A percentile compares a stretch with the other conserved stretches of the same genome.
Evolutionary conservation across 2,888 invertebrate species (phyloP).

Genomic region (Belgica antarctica): DNA sequence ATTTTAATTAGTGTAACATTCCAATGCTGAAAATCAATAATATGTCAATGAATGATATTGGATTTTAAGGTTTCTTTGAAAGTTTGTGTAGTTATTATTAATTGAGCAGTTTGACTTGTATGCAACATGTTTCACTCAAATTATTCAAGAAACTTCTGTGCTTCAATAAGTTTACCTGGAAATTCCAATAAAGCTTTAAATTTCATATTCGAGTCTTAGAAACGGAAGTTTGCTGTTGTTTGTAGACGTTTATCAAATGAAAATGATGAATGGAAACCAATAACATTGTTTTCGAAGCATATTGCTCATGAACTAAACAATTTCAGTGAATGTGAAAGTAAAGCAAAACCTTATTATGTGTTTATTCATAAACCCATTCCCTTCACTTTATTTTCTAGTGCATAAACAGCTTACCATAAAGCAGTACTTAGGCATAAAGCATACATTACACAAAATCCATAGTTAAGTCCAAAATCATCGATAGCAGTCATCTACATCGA

Average conservation of each 20-base stretch:
- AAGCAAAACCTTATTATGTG: slow-evolving; percentile 14
- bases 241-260: slow-evolving; percentile 14
- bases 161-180: neutral
- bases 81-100: no score
- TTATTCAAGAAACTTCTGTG: no score
- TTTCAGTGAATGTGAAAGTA: slow-evolving; percentile 4
- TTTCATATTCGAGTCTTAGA: neutral
- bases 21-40: no score
- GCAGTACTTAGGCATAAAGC: neutral
- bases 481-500: no score
- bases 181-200: neutral
- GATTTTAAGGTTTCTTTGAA: no score
- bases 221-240: slow-evolving; percentile 14
- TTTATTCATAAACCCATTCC: slow-evolving; percentile 7
- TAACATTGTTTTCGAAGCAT: slow-evolving; percentile 11
- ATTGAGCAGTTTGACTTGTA: no score
- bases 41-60: no score
- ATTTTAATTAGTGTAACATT: no score
- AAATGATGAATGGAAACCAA: slow-evolving; percentile 27
- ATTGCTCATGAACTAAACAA: neutral
- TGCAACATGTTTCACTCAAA: no score
- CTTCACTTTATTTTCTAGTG: neutral
- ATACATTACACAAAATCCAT: no score
- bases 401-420: slow-evolving; percentile 15
- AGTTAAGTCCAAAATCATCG: no score